phyloP scores from a whole-genome alignment of 2,113 vertebrate genomes.

The Herpailurus yagouaroundi region DNA sequence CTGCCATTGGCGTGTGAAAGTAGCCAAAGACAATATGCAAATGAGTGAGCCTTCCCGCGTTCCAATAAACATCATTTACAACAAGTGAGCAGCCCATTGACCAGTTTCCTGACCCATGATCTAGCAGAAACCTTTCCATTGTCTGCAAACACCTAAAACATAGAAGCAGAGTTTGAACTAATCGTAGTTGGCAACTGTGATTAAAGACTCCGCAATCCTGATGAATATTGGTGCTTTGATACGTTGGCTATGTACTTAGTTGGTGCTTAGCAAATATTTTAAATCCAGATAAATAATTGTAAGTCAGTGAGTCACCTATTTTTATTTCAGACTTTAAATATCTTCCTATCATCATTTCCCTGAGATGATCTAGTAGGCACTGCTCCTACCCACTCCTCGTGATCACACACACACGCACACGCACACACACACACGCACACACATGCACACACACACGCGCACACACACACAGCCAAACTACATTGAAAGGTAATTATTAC shows the following conservation, averaged over 20 bases:
- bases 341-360: not conserved
- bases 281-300: not conserved
- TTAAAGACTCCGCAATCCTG: not conserved
- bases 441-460: not conserved
- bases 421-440: not conserved
- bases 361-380: not conserved
- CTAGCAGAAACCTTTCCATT: not conserved
- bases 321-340: not conserved
- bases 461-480: not conserved
- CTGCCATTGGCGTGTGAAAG: not conserved
- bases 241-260: not conserved
- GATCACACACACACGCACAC: accelerated
- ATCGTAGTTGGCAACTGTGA: not conserved
- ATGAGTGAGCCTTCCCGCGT: not conserved
- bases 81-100: not conserved
- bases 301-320: not conserved
- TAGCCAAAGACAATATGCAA: not conserved
- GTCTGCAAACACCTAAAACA: not conserved
- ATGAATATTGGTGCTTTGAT: not conserved
- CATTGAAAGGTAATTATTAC: not conserved
- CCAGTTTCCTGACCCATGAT: not conserved
- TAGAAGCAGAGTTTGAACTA: not conserved
- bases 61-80: not conserved
- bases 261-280: not conserved
- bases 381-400: not conserved